Conservation (phyloP, 2,888 invertebrate species). For the Limenitis camilla region DNA sequence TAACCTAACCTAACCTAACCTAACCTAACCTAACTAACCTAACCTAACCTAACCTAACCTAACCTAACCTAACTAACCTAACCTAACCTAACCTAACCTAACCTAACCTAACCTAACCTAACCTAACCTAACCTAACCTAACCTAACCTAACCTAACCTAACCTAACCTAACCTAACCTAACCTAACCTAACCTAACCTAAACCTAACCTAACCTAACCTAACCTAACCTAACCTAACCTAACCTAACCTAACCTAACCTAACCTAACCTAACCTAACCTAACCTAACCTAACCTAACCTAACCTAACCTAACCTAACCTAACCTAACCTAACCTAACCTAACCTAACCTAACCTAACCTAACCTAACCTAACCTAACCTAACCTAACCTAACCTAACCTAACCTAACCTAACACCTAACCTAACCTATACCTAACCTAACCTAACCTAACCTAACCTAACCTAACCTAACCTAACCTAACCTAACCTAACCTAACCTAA, state of each 20-base stretch:
- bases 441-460: conserved; percentile 22
- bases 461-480: conserved; percentile 22
- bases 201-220: conserved; percentile 28
- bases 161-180: conserved; percentile 23
- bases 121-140: conserved; percentile 29
- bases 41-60: conserved; percentile 29
- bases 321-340: conserved; percentile 21
- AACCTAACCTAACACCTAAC: too few relatives aligned
- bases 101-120: conserved; percentile 30
- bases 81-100: conserved; percentile 27
- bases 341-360: conserved; percentile 20
- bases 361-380: conserved; percentile 21
- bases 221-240: conserved; percentile 22
- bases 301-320: conserved; percentile 19
- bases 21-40: conserved; percentile 29
- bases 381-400: conserved; percentile 22
- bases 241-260: conserved; percentile 23
- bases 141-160: conserved; percentile 23
- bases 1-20: conserved; percentile 26
- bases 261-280: conserved; percentile 20
- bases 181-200: conserved; percentile 30
- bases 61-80: conserved; percentile 29
- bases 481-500: conserved; percentile 18
- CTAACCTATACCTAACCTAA: conserved; percentile 23
- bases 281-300: conserved; percentile 19